Evolutionary conservation across 2,888 invertebrate species (phyloP), one percentile per base, ranked within the genome.

Genomic region (Drosophila helvetica): DNA sequence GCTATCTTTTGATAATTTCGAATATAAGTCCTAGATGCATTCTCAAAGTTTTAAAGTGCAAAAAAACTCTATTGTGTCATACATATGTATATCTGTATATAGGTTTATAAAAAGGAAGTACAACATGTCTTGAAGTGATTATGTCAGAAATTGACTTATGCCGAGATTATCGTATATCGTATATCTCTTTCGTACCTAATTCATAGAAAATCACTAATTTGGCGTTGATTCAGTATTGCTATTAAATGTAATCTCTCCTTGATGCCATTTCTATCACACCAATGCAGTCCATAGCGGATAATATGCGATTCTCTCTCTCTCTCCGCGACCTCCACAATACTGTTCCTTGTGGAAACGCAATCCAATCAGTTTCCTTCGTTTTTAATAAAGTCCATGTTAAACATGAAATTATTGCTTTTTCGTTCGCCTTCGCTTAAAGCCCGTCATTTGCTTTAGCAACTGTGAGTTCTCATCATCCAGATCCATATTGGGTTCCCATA

Each of bases 401-500:
- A 71, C 15, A 17, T 45, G 5, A 42, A 66, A 60, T 82, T 88
- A 88, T 77, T 82, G 86, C 73, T 90, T 90, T 86, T 90, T 90
- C 84, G 89, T 77, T 1, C 90, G 90, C 22, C 95, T 92, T 62
- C 94, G 92, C 78, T 94, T 93, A 77, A 94, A 94, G 72, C 94
- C 94, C 61, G 94, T 94, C 93, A 94, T 94, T 88, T 95, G 94
- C 74, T 94, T 93, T 3, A 96, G 90, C 56, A 96, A 93, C 78
- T 95, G 95, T 0, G 93, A 93, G 90, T 95, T 95, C 85, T 96
- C 96, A 78, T 96, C 96, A 66, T 95, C 95, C 0, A 93, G 87
- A 22, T 95, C 95, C 6, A 93, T 82, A 7, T 94, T 92, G 25
- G 94, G 93, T 33, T 95, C 94, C 93, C 95, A 95, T 1, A 95